phyloP scores from a whole-genome alignment of 1,140 invertebrate genomes.

The Drosophila cardini region DNA sequence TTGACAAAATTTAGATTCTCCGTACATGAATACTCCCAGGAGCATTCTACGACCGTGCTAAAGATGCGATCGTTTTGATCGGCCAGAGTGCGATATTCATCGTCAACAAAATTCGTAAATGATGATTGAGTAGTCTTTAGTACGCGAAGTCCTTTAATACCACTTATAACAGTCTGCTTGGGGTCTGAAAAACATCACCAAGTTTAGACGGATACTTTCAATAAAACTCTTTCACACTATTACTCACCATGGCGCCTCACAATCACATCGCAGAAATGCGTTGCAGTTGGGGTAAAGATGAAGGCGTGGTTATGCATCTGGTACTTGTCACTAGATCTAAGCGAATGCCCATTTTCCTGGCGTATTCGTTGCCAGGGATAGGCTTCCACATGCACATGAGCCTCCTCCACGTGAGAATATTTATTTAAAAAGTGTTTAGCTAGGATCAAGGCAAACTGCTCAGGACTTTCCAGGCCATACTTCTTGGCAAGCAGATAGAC shows the following conservation, averaged over 20 bases:
- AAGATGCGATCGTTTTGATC: constrained; percentile 90
- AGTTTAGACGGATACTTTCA: background rate
- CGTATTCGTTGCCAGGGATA: constrained; percentile 90
- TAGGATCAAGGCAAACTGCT: constrained; percentile 89
- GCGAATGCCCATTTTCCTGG: constrained; percentile 71
- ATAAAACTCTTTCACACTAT: background rate
- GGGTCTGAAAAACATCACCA: constrained; percentile 46
- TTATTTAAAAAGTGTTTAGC: constrained; percentile 90
- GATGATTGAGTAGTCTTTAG: constrained; percentile 91
- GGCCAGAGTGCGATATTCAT: constrained; percentile 90
- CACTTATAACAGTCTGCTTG: constrained; percentile 87
- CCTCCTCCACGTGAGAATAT: constrained; percentile 89
- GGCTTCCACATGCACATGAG: constrained; percentile 88
- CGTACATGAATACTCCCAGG: constrained; percentile 89
- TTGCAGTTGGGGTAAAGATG: constrained; percentile 87
- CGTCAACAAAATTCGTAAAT: constrained; percentile 91
- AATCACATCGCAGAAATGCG: constrained; percentile 88
- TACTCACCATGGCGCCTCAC: constrained; percentile 87
- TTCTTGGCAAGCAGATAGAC: constrained; percentile 92
- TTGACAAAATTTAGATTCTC: constrained; percentile 88
- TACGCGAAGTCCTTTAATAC: constrained; percentile 88
- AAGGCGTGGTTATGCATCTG: constrained; percentile 90
- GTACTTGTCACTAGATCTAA: constrained; percentile 63
- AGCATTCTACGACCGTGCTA: constrained; percentile 89
- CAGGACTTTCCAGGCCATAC: constrained; percentile 89